phyloP scores from a whole-genome alignment of 2,113 vertebrate species.

The Syngnathoides biaculeatus region DNA sequence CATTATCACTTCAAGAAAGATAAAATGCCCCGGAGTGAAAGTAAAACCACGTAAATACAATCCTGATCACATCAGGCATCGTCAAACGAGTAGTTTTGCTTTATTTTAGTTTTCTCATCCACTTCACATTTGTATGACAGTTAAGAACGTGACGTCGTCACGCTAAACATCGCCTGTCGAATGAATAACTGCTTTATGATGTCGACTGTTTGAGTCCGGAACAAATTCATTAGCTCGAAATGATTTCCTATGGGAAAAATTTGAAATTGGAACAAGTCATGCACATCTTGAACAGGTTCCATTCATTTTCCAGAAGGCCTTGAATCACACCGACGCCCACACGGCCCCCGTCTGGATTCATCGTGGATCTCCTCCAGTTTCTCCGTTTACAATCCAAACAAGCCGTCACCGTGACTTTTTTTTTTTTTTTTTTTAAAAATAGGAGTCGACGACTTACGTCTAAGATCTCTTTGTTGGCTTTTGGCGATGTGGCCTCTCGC shows the following conservation, averaged over 20 bases:
- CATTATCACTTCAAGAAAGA: no score
- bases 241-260: not conserved
- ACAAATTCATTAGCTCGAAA: not conserved
- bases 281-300: constrained; percentile 1
- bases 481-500: constrained; percentile 91
- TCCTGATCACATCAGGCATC: no score
- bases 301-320: constrained; percentile 43
- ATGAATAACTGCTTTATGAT: not conserved
- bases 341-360: constrained; percentile 32
- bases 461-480: constrained; percentile 97
- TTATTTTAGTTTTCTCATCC: no score
- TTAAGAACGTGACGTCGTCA: not conserved
- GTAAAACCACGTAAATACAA: no score
- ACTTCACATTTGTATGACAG: no score
- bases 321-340: constrained; percentile 39
- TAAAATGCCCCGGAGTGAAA: no score
- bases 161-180: not conserved
- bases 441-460: constrained; percentile 81
- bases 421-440: no score
- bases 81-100: no score
- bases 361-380: constrained; percentile 38
- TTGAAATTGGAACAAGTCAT: not conserved
- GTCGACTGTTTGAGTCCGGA: not conserved
- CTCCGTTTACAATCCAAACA: constrained; percentile 28
- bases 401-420: constrained; percentile 21